Evolutionary conservation across 1,140 invertebrate genomes (phyloP), one percentile per base, ranked within the genome.

Genomic region (Megalonaias nervosa): DNA sequence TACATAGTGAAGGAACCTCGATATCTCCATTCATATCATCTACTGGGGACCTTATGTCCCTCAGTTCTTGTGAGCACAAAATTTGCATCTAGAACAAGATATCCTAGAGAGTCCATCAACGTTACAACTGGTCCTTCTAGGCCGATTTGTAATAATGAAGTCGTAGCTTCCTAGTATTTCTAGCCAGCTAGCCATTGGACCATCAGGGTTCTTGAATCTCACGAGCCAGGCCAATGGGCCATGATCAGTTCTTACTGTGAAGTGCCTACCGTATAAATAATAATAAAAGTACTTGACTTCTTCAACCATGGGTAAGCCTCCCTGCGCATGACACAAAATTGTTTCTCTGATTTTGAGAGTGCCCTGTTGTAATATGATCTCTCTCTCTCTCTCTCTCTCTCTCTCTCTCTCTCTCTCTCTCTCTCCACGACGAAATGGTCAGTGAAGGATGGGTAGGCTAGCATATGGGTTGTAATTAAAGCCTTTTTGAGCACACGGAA

Each of bases 161-260:
- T 12, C 16, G 9, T 57, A 70, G 17, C 58, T 38, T 13, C 48
- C 9, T 14, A 70, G 21, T 26, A 56, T 56, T 57, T 70, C 68
- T 59, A 70, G 3, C 48, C 68, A 70, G 6, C 68, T 12, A 21
- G 68, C 57, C 55, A 56, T 6, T 59, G 55, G 48, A 6, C 68
- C 48, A 15, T 70, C 48, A 17, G 68, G 68, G 0, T 70, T 56
- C 19, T 59, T 70, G 21, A 70, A 70, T 15, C 38, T 16, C 68
- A 70, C 14, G 6, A 77, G 26, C 67, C 74, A 74, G 12, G 23
- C n/a, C 2, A 79, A 60, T 58, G 64, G 71, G 12, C 17, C 23
- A 58, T 81, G 73, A n/a, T 82, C 81, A 1, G 81, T 82, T 23
- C 77, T 23, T 2, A 80, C 74, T 38, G 16, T 61, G 55, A 82